These are phyloP conservation scores for Falco berigora DNA, from an alignment of 2,797 vertebrate species.

Conservation along the genomic window DNA sequence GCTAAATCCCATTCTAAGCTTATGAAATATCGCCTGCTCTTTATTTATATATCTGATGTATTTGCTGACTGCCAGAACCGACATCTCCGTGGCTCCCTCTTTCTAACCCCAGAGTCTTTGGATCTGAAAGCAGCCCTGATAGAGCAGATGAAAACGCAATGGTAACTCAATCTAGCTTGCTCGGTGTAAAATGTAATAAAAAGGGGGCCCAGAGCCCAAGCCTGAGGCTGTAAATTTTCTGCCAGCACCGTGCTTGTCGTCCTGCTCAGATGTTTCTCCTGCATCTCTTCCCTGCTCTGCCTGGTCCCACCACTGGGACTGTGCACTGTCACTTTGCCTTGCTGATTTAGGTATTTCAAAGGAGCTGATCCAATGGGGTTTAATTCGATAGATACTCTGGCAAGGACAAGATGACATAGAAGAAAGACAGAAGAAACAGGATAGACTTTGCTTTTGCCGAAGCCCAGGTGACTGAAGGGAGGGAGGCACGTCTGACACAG, in stretches of 20 bases:
- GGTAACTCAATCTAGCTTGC: background rate
- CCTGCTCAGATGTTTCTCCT: background rate
- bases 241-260: background rate
- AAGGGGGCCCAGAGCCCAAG: background rate
- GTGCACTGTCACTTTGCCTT: background rate
- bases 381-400: background rate
- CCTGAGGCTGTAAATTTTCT: background rate
- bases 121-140: background rate
- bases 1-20: conserved; percentile 32
- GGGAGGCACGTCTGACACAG: background rate
- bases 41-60: background rate
- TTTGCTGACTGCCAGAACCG: background rate
- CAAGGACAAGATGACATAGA: too few relatives aligned
- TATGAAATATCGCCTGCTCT: background rate
- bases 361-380: background rate
- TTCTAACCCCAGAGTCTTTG: background rate
- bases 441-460: background rate
- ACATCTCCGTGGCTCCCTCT: background rate
- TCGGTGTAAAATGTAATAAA: background rate
- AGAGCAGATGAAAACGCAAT: background rate
- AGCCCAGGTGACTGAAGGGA: background rate
- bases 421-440: background rate
- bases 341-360: background rate
- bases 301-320: background rate
- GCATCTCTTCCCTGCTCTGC: background rate